These are phyloP conservation scores for Cosmia pyralina DNA, from an alignment of 2,888 invertebrate genomes.

Conservation along the genomic window DNA sequence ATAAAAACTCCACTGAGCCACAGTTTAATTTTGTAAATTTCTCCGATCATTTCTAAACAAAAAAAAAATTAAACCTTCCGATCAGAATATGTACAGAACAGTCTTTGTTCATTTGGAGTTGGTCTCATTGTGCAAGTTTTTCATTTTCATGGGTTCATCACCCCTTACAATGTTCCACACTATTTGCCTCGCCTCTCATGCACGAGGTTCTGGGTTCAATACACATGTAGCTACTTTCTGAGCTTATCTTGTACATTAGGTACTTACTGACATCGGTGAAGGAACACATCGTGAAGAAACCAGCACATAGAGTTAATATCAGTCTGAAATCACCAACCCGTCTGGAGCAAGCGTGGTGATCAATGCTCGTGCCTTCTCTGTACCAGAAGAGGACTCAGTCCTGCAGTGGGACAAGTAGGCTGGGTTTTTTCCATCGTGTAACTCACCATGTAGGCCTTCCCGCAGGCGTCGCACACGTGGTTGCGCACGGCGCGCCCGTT, in stretches of 20 bases:
- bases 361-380: not conserved
- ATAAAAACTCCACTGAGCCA: too few relatives aligned
- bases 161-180: too few relatives aligned
- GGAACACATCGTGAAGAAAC: too few relatives aligned
- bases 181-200: too few relatives aligned
- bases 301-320: not conserved
- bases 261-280: too few relatives aligned
- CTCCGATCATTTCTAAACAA: too few relatives aligned
- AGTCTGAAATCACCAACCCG: not conserved
- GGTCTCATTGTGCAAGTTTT: not conserved
- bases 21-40: not conserved
- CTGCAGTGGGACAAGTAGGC: not conserved
- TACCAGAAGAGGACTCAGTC: not conserved
- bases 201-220: too few relatives aligned
- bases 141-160: not conserved
- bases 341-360: not conserved
- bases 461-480: conserved; percentile 82
- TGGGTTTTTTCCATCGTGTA: too few relatives aligned
- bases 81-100: not conserved
- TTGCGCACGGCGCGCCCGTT: conserved; percentile 68
- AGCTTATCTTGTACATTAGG: too few relatives aligned
- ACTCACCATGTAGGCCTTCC: conserved; percentile 39
- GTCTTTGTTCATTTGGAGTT: not conserved
- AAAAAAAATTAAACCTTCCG: too few relatives aligned
- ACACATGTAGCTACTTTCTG: too few relatives aligned